Conservation (phyloP, 2,888 invertebrate genomes). For the Drosophila mayaguana region DNA sequence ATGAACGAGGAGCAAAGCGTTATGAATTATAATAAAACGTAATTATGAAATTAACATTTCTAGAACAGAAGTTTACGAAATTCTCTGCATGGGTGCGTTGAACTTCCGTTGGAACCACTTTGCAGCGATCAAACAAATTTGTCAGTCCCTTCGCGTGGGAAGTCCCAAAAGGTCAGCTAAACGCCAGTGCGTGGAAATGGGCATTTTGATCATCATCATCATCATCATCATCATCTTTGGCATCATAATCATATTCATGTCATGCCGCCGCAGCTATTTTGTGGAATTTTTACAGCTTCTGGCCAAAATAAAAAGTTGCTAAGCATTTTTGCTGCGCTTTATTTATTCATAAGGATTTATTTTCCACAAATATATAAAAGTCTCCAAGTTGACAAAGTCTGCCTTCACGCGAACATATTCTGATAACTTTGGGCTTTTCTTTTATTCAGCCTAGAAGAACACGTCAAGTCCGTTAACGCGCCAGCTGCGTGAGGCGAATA, state of each 20-base stretch:
- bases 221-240: constrained; percentile 16
- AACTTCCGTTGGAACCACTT: constrained; percentile 16
- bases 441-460: constrained; percentile 38
- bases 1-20: constrained; percentile 42
- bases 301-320: constrained; percentile 24
- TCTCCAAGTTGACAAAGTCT: constrained; percentile 41
- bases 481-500: constrained; percentile 32
- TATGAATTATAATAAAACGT: constrained; percentile 61
- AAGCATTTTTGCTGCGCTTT: constrained; percentile 38
- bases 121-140: constrained; percentile 11
- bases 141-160: constrained; percentile 7
- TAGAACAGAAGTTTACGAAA: constrained; percentile 6
- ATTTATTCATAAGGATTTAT: constrained; percentile 37
- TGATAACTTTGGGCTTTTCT: constrained; percentile 8
- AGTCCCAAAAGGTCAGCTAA: constrained; percentile 34
- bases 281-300: constrained; percentile 35
- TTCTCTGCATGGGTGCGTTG: constrained; percentile 24
- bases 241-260: constrained; percentile 22
- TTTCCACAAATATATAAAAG: constrained; percentile 16
- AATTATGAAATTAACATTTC: constrained; percentile 51
- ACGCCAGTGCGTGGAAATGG: neutral
- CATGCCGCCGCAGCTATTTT: constrained; percentile 24
- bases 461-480: constrained; percentile 52
- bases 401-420: constrained; percentile 2
- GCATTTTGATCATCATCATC: constrained; percentile 24